Conservation (phyloP, 2,888 invertebrate genomes). For the Mechanitis mazaeus region DNA sequence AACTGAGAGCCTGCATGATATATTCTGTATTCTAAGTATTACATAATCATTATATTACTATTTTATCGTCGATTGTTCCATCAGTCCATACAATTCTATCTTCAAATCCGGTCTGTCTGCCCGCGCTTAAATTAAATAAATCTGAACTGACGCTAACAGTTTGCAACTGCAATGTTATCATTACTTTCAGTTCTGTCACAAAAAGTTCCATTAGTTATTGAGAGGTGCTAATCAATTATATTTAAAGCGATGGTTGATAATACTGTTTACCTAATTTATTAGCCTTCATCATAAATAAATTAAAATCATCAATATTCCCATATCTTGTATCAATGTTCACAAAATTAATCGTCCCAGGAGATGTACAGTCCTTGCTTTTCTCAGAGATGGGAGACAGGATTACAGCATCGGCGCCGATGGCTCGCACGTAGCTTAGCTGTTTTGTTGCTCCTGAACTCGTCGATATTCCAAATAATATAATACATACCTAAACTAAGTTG, state of each 20-base stretch:
- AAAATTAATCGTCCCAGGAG: constrained; percentile 86
- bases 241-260: not conserved
- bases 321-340: constrained; percentile 81
- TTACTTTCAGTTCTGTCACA: constrained; percentile 56
- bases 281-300: constrained; percentile 70
- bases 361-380: constrained; percentile 78
- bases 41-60: constrained; percentile 7
- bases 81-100: constrained; percentile 86
- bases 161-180: constrained; percentile 55
- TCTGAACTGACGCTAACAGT: constrained; percentile 81
- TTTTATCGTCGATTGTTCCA: constrained; percentile 44
- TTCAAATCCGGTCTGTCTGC: constrained; percentile 75
- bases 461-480: not conserved
- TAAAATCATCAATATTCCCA: constrained; percentile 81
- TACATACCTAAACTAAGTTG: not conserved
- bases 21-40: too few species aligned
- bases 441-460: constrained; percentile 48
- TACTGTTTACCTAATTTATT: constrained; percentile 52
- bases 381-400: constrained; percentile 55
- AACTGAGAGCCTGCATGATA: too few species aligned
- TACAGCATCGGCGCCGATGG: constrained; percentile 61
- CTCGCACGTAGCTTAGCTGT: constrained; percentile 63
- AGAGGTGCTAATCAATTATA: not conserved
- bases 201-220: not conserved
- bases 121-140: constrained; percentile 84